Base-by-base conservation (phyloP, 2,888 invertebrate species). In the Pemphredon lugubris region DNA sequence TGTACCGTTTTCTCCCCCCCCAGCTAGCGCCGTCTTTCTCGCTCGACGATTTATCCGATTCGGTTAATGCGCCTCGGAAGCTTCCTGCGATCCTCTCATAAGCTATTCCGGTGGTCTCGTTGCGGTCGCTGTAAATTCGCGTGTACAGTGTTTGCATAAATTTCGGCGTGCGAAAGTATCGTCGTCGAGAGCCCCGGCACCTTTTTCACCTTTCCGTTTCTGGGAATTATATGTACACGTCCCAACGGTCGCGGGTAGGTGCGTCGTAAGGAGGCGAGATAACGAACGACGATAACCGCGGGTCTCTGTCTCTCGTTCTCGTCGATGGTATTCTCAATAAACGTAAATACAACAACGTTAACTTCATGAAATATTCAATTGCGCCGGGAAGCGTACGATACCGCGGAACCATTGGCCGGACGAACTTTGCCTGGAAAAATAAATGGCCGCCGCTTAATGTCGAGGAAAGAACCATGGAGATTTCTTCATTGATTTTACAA, bases 301-400 rank as follows among this genome's bases (percentile, higher is more conserved):
- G n/a, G n/a, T n/a, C n/a, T n/a, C n/a, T n/a, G n/a, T n/a, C n/a
- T n/a, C n/a, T n/a, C n/a, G n/a, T n/a, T n/a, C n/a, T n/a, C n/a
- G 39, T 40, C 55, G 68, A 66, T 66, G 44, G 59, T 45, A 51
- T 20, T 40, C 54, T 50, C 63, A 57, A 77, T 79, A 77, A 79
- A 74, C 67, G 66, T 66, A 77, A 79, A 77, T 50, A 69, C 65
- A 65, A 63, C 64, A 63, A 70, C 72, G 72, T 60, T 72, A 68
- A 66, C 67, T 73, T 70, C 51, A 66, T 70, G 79, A 74, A 72
- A 79, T 76, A 79, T 79, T 67, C 79, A 72, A 69, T n/a, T 57
- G 39, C 20, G 7, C 3, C 48, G 30, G 30, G 37, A 59, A 44
- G 32, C 54, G 50, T 39, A 57, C 60, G 34, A 48, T 26, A 42